Percentiles rank a stretch among this genome's conserved stretches.
Conservation (phyloP, 2,797 vertebrate genomes). For the Balearica regulorum region DNA sequence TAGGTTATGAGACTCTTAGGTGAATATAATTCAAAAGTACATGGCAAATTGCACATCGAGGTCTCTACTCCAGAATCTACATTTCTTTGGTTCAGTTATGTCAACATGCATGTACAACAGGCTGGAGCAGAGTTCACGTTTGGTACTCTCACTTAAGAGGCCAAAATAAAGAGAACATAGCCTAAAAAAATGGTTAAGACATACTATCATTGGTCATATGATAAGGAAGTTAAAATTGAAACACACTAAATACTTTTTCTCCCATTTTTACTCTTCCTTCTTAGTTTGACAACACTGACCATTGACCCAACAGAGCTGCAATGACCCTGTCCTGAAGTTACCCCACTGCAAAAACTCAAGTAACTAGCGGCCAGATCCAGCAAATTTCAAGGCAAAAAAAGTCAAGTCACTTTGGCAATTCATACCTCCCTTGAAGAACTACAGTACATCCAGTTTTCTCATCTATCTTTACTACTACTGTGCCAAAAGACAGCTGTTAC, state of each 20-base stretch:
- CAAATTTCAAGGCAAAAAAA: neutral
- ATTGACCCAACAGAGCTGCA: neutral
- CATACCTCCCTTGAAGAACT: neutral
- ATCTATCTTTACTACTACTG: neutral
- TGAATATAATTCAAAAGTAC: neutral
- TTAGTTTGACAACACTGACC: neutral
- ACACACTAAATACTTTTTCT: neutral
- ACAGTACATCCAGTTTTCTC: neutral
- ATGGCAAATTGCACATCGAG: neutral
- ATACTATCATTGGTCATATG: neutral
- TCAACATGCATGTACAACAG: fast-evolving
- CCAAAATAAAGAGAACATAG: neutral
- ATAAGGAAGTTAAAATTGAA: neutral
- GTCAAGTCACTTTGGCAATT: neutral
- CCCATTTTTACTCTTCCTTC: neutral
- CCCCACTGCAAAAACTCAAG: neutral
- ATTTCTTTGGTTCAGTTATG: neutral
- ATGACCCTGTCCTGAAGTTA: neutral
- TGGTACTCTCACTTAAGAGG: neutral
- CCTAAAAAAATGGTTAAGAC: neutral
- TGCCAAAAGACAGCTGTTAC: neutral
- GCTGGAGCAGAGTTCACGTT: neutral
- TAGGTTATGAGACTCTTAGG: neutral
- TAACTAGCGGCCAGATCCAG: neutral
- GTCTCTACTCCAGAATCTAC: neutral